A percentile compares a stretch with the other conserved stretches of the same genome.
Evolutionary conservation across 2,113 vertebrate genomes (phyloP).

Genomic region (Spea bombifrons): DNA sequence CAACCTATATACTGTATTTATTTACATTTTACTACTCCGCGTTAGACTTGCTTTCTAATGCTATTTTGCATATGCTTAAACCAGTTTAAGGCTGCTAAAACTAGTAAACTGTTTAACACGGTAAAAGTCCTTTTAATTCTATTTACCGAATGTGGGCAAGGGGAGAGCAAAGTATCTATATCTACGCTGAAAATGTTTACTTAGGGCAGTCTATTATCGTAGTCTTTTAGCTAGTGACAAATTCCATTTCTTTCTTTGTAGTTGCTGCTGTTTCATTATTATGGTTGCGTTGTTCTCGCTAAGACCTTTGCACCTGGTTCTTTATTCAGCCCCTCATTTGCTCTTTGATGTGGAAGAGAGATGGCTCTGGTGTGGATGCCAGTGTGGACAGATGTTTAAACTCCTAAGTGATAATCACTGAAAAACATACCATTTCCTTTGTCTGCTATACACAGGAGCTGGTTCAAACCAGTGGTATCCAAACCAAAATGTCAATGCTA

Average conservation of each 20-base stretch:
- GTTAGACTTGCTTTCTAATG: no score
- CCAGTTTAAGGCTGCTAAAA: no score
- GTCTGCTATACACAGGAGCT: slow-evolving; percentile 10
- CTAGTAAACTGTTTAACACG: no score
- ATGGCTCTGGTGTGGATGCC: background rate
- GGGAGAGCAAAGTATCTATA: no score
- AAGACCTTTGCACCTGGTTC: background rate
- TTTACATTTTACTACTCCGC: no score
- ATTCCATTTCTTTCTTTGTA: background rate
- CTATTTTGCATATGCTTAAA: no score
- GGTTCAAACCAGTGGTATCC: slow-evolving; percentile 32
- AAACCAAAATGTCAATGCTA: background rate
- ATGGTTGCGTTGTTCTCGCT: slow-evolving; percentile 4
- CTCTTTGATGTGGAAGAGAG: slow-evolving; percentile 1
- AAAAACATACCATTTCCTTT: slow-evolving; percentile 6
- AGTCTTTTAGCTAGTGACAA: slow-evolving; percentile 23
- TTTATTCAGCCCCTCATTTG: slow-evolving; percentile 7
- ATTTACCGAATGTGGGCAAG: no score
- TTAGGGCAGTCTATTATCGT: slow-evolving; percentile 2
- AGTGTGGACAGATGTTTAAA: slow-evolving; percentile 24
- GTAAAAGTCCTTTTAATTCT: no score
- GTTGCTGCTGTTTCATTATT: background rate
- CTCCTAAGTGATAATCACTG: slow-evolving; percentile 12
- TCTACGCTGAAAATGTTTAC: background rate
- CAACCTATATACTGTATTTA: no score